Evolutionary conservation across 2,888 invertebrate species (phyloP).

Genomic region (Noctua fimbriata): DNA sequence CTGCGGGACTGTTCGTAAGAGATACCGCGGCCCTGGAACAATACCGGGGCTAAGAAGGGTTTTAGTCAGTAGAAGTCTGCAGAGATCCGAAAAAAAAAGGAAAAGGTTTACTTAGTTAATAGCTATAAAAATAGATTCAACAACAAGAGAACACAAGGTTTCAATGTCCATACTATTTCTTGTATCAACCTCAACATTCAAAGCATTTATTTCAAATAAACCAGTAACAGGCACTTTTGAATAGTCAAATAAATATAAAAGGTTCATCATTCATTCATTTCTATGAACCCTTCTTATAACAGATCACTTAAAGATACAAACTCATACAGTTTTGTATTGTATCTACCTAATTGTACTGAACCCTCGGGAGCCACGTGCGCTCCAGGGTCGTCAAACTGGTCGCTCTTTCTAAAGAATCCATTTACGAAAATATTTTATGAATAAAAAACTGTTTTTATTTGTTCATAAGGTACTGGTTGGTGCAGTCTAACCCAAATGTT

Average conservation of each 20-base stretch:
- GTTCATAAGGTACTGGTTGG: conserved; percentile 71
- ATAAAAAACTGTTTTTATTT: conserved; percentile 68
- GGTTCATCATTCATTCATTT: conserved; percentile 53
- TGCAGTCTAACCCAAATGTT: conserved; percentile 80
- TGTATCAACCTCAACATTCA: conserved; percentile 2
- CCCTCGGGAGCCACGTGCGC: conserved; percentile 60
- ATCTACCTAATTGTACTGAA: conserved; percentile 54
- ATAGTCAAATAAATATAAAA: background rate
- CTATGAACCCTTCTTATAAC: conserved; percentile 22
- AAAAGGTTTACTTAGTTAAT: background rate
- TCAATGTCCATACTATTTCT: conserved; percentile 34
- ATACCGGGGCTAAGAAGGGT: too few relatives aligned
- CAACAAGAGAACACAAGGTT: conserved; percentile 14
- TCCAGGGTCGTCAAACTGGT: conserved; percentile 63
- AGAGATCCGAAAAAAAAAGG: too few relatives aligned
- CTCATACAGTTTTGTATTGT: conserved; percentile 40
- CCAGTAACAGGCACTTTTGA: background rate
- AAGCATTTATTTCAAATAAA: background rate
- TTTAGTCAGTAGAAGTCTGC: too few relatives aligned
- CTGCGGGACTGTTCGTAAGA: too few relatives aligned
- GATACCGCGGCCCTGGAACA: too few relatives aligned
- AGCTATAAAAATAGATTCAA: background rate
- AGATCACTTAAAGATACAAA: conserved; percentile 38
- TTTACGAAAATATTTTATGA: conserved; percentile 69
- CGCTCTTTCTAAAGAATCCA: conserved; percentile 63